Evolutionary conservation across 2,888 invertebrate genomes (phyloP).

Genomic region (Rambutsinella grinnellia): DNA sequence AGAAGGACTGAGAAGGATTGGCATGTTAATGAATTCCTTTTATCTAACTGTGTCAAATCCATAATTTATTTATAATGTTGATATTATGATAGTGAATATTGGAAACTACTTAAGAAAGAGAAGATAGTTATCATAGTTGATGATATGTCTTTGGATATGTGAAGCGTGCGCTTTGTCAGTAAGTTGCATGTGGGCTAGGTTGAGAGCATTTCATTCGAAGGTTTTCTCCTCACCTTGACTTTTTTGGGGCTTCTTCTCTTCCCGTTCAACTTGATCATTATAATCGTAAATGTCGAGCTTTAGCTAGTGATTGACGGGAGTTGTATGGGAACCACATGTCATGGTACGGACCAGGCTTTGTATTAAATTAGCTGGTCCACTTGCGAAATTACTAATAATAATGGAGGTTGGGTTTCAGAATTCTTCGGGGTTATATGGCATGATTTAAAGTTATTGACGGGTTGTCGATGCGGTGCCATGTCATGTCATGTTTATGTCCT

Average conservation of each 20-base stretch:
- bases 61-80: not conserved
- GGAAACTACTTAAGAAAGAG: too few relatives aligned
- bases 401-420: too few relatives aligned
- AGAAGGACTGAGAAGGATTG: not conserved
- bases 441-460: not conserved
- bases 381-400: too few relatives aligned
- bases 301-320: not conserved
- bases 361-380: too few relatives aligned
- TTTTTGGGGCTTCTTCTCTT: constrained; percentile 28
- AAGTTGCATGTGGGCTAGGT: too few relatives aligned
- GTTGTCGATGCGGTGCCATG: too few relatives aligned
- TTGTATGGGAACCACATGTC: not conserved
- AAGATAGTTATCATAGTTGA: too few relatives aligned
- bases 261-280: constrained; percentile 11
- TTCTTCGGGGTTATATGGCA: not conserved
- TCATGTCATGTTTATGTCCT: too few relatives aligned
- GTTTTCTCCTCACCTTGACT: constrained; percentile 46
- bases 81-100: too few relatives aligned
- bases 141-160: not conserved
- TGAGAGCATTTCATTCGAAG: constrained; percentile 17
- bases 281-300: not conserved
- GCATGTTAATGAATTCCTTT: not conserved
- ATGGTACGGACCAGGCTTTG: not conserved
- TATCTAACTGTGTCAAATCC: not conserved
- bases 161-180: not conserved